Evolutionary conservation across 2,797 vertebrate species (phyloP), one percentile per base, ranked within the genome.

Genomic region (Epinephelus awoara): DNA sequence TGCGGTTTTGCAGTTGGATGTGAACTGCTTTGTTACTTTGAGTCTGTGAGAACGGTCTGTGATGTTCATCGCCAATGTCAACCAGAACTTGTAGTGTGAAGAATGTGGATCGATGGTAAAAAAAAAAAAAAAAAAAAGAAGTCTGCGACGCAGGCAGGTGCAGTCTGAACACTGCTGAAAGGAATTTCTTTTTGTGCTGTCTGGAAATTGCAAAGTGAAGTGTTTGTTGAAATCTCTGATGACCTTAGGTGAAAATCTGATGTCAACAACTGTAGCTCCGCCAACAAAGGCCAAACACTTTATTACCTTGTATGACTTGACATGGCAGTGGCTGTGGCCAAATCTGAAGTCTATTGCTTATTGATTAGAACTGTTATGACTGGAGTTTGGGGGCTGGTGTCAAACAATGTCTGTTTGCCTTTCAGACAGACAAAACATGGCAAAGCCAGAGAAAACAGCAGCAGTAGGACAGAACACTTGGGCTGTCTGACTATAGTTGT

Each of bases 71-170:
- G 18, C 74, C 57, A 75, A 77, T 67, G 75, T 92, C 77, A 83
- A 77, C 58, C 44, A 46, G 55, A 58, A 67, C 54, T 76, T 6
- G 47, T 11, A 27, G 72, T 44, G 23, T 49, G 75, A 90, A 81
- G 89, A 93, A 92, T 93, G 90, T 77, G 81, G 80, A 91, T 93
- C 90, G 21, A 92, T 94, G 76, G 34, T 79, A 5, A 19, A 3
- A 42, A 34, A 34, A 34, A 34, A 23, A 29, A 29, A 29, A 23
- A 23, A 23, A 23, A 23, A 23, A 23, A 44, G 54, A 78, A 44
- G 54, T 65, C 19, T 67, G 69, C 10, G 46, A 84, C 70, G 55
- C 29, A 18, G 44, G 80, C 86, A 91, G 90, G 84, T 91, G 87
- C 73, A 73, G 52, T 46, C n/a, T 51, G 25, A 40, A 58, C n/a